A percentile compares a stretch with the other conserved stretches of the same genome.
Conservation (phyloP, 2,888 invertebrate species). For the Parnassius mnemosyne region DNA sequence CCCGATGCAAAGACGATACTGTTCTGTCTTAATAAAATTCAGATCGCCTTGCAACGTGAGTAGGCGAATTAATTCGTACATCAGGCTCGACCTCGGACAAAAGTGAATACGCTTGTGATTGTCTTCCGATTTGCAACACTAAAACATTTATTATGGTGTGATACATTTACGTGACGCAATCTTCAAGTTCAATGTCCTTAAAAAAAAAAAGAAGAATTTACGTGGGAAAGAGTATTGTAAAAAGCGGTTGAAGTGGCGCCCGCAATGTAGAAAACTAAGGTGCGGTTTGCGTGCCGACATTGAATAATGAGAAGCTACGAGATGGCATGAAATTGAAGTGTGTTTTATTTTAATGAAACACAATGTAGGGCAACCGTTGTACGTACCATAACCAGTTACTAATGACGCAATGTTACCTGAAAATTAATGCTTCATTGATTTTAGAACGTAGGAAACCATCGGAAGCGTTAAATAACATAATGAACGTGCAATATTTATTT, state of each 20-base stretch:
- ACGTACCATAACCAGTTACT: slow-evolving; percentile 42
- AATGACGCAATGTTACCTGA: slow-evolving; percentile 53
- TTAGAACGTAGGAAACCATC: slow-evolving; percentile 54
- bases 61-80: slow-evolving; percentile 9
- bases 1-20: slow-evolving; percentile 22
- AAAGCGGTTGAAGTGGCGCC: slow-evolving; percentile 31
- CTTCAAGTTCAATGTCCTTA: slow-evolving; percentile 25
- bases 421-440: slow-evolving; percentile 56
- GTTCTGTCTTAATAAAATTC: slow-evolving; percentile 25
- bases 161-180: slow-evolving; percentile 18
- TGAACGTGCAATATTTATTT: slow-evolving; percentile 21
- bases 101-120: slow-evolving; percentile 21
- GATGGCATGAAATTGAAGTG: slow-evolving; percentile 62
- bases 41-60: slow-evolving; percentile 21
- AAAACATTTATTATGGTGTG: not conserved
- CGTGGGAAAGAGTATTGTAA: slow-evolving; percentile 29
- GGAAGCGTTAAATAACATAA: slow-evolving; percentile 34
- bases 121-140: slow-evolving; percentile 17
- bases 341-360: slow-evolving; percentile 64
- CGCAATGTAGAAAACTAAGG: slow-evolving; percentile 42
- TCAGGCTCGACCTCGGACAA: slow-evolving; percentile 23
- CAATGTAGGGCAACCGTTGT: slow-evolving; percentile 64
- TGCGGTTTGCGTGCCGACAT: slow-evolving; percentile 68
- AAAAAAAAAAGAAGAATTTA: slow-evolving; percentile 28
- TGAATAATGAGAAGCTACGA: slow-evolving; percentile 63